phyloP scores from a whole-genome alignment of 2,113 vertebrate genomes.

The Globicephala melas region DNA sequence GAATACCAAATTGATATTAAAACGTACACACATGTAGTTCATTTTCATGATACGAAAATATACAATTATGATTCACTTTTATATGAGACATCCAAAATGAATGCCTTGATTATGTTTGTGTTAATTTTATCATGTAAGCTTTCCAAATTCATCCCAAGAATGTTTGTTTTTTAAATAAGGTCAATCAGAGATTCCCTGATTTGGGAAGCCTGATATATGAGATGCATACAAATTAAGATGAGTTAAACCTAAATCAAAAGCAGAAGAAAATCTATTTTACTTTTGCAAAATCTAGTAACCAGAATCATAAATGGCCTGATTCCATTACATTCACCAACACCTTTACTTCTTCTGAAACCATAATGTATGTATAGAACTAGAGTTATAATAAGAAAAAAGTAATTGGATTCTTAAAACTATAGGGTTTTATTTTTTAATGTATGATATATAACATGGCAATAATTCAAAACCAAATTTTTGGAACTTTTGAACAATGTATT shows the following conservation, averaged over 20 bases:
- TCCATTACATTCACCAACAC: neutral
- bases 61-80: slow-evolving; percentile 39
- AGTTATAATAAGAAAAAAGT: neutral
- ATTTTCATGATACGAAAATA: slow-evolving; percentile 38
- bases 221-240: neutral
- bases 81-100: slow-evolving; percentile 43
- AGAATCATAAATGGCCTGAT: neutral
- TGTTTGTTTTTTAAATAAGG: slow-evolving; percentile 42
- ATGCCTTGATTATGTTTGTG: slow-evolving; percentile 49
- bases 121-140: slow-evolving; percentile 33
- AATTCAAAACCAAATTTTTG: neutral
- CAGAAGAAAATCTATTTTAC: neutral
- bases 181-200: slow-evolving; percentile 7
- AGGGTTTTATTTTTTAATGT: neutral
- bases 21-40: slow-evolving; percentile 3
- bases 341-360: neutral
- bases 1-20: neutral
- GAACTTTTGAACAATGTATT: neutral
- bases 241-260: neutral
- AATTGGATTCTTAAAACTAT: neutral
- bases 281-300: neutral
- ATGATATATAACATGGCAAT: neutral
- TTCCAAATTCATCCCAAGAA: neutral
- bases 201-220: neutral
- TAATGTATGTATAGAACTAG: neutral